A percentile compares a stretch with the other conserved stretches of the same genome.
phyloP scores from a whole-genome alignment of 1,140 invertebrate species.

The Pentalonia nigronervosa region DNA sequence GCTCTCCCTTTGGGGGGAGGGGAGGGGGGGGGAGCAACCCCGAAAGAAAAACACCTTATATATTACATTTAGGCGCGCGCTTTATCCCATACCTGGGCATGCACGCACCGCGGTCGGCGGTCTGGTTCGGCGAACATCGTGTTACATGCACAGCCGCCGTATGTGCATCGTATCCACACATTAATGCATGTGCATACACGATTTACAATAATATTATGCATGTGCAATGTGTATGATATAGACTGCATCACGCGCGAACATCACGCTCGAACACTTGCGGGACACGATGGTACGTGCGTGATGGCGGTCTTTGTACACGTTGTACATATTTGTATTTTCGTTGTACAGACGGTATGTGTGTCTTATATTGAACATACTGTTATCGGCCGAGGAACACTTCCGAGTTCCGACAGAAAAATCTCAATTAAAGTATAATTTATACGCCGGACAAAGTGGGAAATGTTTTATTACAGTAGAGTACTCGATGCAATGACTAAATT shows the following conservation, averaged over 20 bases:
- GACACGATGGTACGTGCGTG: not conserved
- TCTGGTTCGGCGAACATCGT: not conserved
- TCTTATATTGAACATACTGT: not conserved
- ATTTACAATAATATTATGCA: not conserved
- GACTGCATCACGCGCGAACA: not conserved
- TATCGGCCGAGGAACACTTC: not conserved
- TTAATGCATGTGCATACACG: not conserved
- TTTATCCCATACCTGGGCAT: not conserved
- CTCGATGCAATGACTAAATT: not conserved
- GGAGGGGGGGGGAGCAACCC: too few species aligned
- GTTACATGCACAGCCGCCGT: not conserved
- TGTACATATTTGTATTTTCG: not conserved
- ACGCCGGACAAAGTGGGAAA: not conserved
- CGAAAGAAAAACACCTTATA: not conserved
- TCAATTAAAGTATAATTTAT: not conserved
- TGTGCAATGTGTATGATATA: not conserved
- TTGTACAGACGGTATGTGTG: not conserved
- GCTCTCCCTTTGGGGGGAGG: not conserved
- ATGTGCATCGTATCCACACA: not conserved
- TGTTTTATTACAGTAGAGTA: too few species aligned
- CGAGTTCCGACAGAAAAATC: not conserved
- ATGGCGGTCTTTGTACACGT: not conserved
- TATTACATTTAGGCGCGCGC: not conserved
- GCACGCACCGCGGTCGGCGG: not conserved
- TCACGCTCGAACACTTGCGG: slow-evolving; percentile 28